A percentile compares a stretch with the other conserved stretches of the same genome.
Conservation (phyloP, 37 sponge, comb jelly and placozoan species). For the Aplysina aerophoba region DNA sequence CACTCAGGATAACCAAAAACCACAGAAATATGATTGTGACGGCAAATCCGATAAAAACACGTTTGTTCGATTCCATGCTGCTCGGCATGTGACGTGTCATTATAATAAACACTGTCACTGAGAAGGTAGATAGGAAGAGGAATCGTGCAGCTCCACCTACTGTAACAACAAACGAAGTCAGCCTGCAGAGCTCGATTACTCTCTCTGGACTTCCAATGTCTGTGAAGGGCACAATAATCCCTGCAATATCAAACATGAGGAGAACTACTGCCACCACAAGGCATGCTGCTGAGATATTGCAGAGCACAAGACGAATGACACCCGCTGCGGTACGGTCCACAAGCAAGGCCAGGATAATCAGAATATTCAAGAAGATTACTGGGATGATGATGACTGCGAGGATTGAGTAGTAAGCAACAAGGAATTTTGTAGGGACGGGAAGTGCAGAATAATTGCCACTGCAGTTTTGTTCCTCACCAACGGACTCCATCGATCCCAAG, state of each 20-base stretch:
- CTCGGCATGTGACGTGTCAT: not conserved
- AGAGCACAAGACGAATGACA: not conserved
- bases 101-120: not conserved
- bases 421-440: too few relatives aligned
- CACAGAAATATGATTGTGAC: not conserved
- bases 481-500: too few relatives aligned
- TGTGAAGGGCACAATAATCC: not conserved
- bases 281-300: conserved; percentile 1
- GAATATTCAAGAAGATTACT: not conserved
- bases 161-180: not conserved
- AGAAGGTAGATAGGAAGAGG: conserved; percentile 5
- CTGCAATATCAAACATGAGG: not conserved
- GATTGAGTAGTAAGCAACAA: not conserved
- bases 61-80: not conserved
- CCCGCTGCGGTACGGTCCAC: not conserved
- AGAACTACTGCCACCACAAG: not conserved
- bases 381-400: not conserved
- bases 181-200: not conserved
- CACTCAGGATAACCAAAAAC: not conserved
- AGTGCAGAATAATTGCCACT: too few relatives aligned
- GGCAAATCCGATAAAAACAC: not conserved
- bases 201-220: too few relatives aligned
- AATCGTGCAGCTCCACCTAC: not conserved
- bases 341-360: not conserved
- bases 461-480: too few relatives aligned